phyloP scores from a whole-genome alignment of 2,888 invertebrate species.

The Agrypnus murinus region DNA sequence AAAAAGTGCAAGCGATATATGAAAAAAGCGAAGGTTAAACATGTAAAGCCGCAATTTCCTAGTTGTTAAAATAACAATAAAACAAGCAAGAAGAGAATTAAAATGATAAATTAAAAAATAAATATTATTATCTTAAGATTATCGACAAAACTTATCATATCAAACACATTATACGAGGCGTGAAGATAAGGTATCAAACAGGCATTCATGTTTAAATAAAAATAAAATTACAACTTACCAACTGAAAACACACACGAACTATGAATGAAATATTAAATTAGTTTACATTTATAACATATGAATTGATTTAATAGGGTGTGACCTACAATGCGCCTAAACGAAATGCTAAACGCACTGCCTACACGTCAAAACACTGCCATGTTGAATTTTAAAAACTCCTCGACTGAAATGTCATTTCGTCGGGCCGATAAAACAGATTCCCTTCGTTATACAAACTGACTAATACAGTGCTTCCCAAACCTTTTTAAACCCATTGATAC shows the following conservation, averaged over 20 bases:
- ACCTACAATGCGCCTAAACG: conserved; percentile 62
- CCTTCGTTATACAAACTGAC: too few species aligned
- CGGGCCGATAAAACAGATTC: conserved; percentile 27
- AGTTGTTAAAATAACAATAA: background rate
- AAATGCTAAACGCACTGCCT: conserved; percentile 61
- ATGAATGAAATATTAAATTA: conserved; percentile 35
- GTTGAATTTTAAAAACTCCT: conserved; percentile 60
- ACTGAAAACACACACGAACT: conserved; percentile 17
- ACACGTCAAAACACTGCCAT: conserved; percentile 67
- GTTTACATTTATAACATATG: conserved; percentile 54
- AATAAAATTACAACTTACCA: conserved; percentile 36
- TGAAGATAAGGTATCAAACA: background rate
- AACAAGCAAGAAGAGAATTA: conserved; percentile 2
- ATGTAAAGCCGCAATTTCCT: conserved; percentile 8
- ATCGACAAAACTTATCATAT: conserved; percentile 27
- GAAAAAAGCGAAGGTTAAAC: conserved; percentile 21
- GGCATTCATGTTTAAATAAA: background rate
- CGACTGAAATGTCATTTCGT: conserved; percentile 31
- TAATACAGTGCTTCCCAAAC: too few species aligned
- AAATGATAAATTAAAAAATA: background rate
- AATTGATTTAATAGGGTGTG: conserved; percentile 60
- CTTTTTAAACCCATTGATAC: too few species aligned
- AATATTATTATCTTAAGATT: background rate
- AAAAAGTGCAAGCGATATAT: conserved; percentile 22
- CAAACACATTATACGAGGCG: background rate